Evolutionary conservation across 2,888 invertebrate species (phyloP).

Genomic region (Epicampocera succincta): DNA sequence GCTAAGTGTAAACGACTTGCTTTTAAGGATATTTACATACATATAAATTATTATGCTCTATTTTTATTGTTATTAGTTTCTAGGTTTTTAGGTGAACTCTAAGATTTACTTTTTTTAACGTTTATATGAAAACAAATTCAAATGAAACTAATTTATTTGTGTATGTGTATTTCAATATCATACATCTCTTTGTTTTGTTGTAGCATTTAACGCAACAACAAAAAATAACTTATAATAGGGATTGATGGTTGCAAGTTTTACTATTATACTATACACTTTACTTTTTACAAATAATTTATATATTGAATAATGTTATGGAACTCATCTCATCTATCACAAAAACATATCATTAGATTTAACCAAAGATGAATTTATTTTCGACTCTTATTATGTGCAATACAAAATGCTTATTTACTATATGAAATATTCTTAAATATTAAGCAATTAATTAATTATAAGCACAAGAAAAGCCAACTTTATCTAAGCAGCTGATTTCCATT

Average conservation of each 20-base stretch:
- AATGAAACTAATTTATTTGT: slow-evolving; percentile 30
- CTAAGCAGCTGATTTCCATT: too few species aligned
- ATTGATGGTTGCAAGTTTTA: slow-evolving; percentile 62
- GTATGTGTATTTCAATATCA: slow-evolving; percentile 49
- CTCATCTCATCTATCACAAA: neutral
- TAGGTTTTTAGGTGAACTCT: slow-evolving; percentile 53
- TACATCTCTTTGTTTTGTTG: slow-evolving; percentile 73
- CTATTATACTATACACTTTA: slow-evolving; percentile 22
- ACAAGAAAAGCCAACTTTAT: too few species aligned
- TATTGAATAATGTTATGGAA: neutral
- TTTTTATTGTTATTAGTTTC: slow-evolving; percentile 39
- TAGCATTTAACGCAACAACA: slow-evolving; percentile 67
- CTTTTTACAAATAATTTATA: slow-evolving; percentile 44
- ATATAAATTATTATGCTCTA: slow-evolving; percentile 12
- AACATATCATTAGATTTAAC: slow-evolving; percentile 57
- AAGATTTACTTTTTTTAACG: slow-evolving; percentile 44
- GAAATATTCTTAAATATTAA: too few species aligned
- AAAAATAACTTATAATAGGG: slow-evolving; percentile 54
- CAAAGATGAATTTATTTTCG: neutral
- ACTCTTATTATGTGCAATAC: too few species aligned
- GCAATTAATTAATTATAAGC: too few species aligned
- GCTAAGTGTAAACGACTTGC: slow-evolving; percentile 27
- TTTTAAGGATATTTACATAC: slow-evolving; percentile 21
- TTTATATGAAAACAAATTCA: slow-evolving; percentile 24
- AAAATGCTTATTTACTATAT: too few species aligned